A percentile compares a stretch with the other conserved stretches of the same genome.
These are phyloP conservation scores for Sebastes matsubarae DNA, from an alignment of 2,797 vertebrate species.

Conservation along the genomic window DNA sequence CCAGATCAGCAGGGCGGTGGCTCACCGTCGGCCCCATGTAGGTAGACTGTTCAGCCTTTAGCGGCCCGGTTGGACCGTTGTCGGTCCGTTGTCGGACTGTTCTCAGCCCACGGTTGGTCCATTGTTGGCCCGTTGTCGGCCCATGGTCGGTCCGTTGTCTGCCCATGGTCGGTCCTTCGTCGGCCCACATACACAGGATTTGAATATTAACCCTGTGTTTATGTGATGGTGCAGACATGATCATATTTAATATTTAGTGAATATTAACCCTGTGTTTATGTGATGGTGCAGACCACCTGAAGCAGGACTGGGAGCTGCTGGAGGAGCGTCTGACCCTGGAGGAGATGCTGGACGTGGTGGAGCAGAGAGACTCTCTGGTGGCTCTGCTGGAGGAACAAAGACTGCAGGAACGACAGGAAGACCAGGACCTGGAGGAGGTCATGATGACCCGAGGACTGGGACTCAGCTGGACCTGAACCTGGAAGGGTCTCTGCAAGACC, in stretches of 20 bases:
- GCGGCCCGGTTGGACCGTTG: no score
- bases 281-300: slow-evolving; percentile 87
- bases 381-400: slow-evolving; percentile 93
- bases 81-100: no score
- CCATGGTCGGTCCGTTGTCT: no score
- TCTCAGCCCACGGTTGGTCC: no score
- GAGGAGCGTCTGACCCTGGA: slow-evolving; percentile 93
- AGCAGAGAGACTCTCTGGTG: slow-evolving; percentile 92
- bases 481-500: background rate
- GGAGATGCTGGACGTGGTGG: slow-evolving; percentile 97
- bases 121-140: no score
- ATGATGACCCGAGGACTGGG: slow-evolving; percentile 89
- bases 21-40: no score
- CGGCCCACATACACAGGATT: no score
- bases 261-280: background rate
- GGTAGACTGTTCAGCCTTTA: no score
- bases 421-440: slow-evolving; percentile 88
- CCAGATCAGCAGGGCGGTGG: no score
- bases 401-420: slow-evolving; percentile 88
- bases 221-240: background rate
- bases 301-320: slow-evolving; percentile 87
- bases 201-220: background rate
- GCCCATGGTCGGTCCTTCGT: no score
- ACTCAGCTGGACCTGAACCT: slow-evolving; percentile 41
- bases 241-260: background rate